These are phyloP conservation scores for Chelidonichthys spinosus DNA, from an alignment of 2,797 vertebrate genomes.

Conservation along the genomic window DNA sequence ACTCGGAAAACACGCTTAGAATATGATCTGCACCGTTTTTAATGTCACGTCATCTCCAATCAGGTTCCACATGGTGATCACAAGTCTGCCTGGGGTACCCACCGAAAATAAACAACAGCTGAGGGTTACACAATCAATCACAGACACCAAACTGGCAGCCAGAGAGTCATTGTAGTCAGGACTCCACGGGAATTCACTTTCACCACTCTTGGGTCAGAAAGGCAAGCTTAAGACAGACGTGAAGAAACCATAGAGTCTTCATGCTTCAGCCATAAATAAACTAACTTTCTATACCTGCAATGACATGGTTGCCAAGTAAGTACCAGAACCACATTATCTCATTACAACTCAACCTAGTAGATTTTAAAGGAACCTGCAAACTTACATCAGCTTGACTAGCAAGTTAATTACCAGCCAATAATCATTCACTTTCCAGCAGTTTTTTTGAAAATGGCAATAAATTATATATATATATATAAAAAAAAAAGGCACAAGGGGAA, in stretches of 20 bases:
- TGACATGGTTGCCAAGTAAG: not conserved
- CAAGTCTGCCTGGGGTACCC: not conserved
- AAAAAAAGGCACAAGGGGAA: not conserved
- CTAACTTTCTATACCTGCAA: not conserved
- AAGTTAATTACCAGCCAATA: not conserved
- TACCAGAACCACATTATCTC: not conserved
- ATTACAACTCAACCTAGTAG: not conserved
- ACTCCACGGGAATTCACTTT: slow-evolving; percentile 38
- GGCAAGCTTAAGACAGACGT: not conserved
- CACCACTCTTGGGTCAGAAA: not conserved
- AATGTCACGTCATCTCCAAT: slow-evolving; percentile 1
- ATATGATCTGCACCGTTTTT: slow-evolving; percentile 37
- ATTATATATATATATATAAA: too few relatives aligned
- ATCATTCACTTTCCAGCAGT: not conserved
- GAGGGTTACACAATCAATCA: slow-evolving; percentile 41
- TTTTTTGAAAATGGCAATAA: too few relatives aligned
- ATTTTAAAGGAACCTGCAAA: too few relatives aligned
- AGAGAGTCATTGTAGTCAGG: slow-evolving; percentile 1
- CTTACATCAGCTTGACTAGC: too few relatives aligned
- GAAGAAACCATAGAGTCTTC: slow-evolving; percentile 6
- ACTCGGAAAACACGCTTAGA: slow-evolving; percentile 50
- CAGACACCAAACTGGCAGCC: slow-evolving; percentile 16
- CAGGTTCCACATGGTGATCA: slow-evolving; percentile 8
- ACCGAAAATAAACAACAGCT: slow-evolving; percentile 48
- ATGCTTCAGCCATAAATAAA: too few relatives aligned